Base-by-base conservation (phyloP, 2,113 vertebrate species). In the Cacatua alba region DNA sequence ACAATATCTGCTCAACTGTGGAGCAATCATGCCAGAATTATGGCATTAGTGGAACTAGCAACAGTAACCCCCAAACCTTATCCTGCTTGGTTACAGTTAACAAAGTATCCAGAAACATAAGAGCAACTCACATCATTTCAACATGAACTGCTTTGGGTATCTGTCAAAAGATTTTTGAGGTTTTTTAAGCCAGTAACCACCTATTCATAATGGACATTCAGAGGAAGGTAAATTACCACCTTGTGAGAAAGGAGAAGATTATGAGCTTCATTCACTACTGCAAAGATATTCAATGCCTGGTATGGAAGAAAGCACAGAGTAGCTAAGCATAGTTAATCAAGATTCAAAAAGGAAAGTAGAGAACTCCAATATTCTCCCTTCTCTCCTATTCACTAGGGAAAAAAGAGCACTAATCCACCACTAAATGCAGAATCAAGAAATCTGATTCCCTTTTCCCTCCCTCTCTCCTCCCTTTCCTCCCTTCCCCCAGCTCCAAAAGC, bases 361-460 rank as follows among this genome's bases (percentile, higher is more conserved):
- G 74, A 92, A 96, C 95, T 85, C 88, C 70, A 95, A 89, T 96
- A 94, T 84, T 92, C 96, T 94, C 90, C 81, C 80, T 95, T 94
- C 35, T 65, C 41, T 92, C 83, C 95, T 72, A 94, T 96, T 94
- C 95, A 96, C 70, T 68, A 77, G 25, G 70, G 91, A 92, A 82
- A 95, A 92, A 93, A 71, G 76, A 94, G 60, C 63, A 59, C 71
- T 94, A 94, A 95, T 96, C 94, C 92, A 95, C 86, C 70, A 92
- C 88, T 93, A 96, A 97, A 97, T 92, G 88, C 95, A 94, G 88
- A 97, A 96, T 96, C 95, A 97, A 96, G 94, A 84, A 95, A 97
- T 93, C 15, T 39, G 20, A 94, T 96, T 97, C 86, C 74, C 83
- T 79, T 62, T 81, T 84, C 78, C 95, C 70, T 80, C 85, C 72